Base-by-base conservation (phyloP, 2,113 vertebrate species). In the Poeciliopsis turrubarensis region DNA sequence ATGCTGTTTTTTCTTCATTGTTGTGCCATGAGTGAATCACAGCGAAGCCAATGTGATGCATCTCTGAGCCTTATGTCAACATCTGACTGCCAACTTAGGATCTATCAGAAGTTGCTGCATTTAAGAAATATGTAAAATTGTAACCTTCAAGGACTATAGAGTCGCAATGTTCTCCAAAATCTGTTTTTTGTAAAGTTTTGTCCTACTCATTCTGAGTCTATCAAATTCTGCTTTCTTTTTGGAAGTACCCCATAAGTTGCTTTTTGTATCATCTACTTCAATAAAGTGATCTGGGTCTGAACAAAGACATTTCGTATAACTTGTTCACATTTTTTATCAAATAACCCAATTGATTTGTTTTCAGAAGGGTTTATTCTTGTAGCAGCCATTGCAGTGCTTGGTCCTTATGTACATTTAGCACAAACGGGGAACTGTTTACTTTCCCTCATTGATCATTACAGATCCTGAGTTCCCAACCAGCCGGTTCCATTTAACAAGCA, bases 21-120 rank as follows among this genome's bases (percentile, higher is more conserved):
- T 90, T 66, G 86, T 86, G 71, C 84, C 65, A 31, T 34, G 32
- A 41, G 77, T 90, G 89, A 90, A 86, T 72, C 89, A 91, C 84
- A 78, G 79, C 75, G 75, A 75, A 66, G 73, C 39, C 54, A 32
- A 75, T 68, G 82, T 14, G 15, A 62, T 78, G 60, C 41, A 79
- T 69, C 32, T 39, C 78, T 80, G 69, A 60, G 73, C 65, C 60
- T 73, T 47, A 78, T 81, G 74, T 83, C 84, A 47, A 67, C 31
- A 37, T 77, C 79, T 63, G 62, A 64, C 60, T 3, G 0, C 44
- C 39, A 76, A 72, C 69, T 67, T 69, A 71, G 72, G 73, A 11
- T 57, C 69, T 47, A 26, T 68, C 57, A 64, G 41, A 68, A 29
- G 0, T 30, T 0, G 1, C 14, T 60, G 47, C 70, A 68, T 34